These are phyloP conservation scores for Rhinogobio ventralis DNA, from an alignment of 2,797 vertebrate species.

Conservation along the genomic window DNA sequence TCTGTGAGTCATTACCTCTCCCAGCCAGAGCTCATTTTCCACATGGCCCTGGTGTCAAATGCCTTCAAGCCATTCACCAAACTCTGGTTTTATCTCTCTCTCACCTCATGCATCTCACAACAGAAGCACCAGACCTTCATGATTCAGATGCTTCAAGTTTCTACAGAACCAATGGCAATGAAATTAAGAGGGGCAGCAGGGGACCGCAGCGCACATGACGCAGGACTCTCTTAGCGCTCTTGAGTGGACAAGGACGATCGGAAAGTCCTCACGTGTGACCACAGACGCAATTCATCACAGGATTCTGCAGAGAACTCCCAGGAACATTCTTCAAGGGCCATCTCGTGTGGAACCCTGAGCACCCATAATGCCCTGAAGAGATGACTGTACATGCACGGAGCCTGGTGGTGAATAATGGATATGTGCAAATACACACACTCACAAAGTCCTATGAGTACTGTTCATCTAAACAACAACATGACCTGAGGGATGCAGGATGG, in stretches of 20 bases:
- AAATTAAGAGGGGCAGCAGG: constrained; percentile 20
- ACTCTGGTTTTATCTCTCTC: constrained; percentile 18
- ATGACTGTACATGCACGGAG: constrained; percentile 48
- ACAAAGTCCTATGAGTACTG: neutral
- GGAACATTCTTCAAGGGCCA: constrained; percentile 23
- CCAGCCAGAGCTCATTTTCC: constrained; percentile 59
- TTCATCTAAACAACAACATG: neutral
- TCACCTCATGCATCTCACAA: neutral
- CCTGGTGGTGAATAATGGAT: constrained; percentile 31
- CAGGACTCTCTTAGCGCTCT: neutral
- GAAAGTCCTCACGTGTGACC: constrained; percentile 6
- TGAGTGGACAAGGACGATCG: constrained; percentile 11
- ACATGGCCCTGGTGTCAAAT: constrained; percentile 57
- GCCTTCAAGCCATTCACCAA: constrained; percentile 37
- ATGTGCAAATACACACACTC: constrained; percentile 33
- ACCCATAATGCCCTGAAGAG: constrained; percentile 56
- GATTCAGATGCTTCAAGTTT: constrained; percentile 3
- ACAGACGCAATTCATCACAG: neutral
- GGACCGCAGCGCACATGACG: neutral
- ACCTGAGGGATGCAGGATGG: neutral
- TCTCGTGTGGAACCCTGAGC: constrained; percentile 15
- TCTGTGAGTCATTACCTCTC: constrained; percentile 63
- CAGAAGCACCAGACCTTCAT: constrained; percentile 7
- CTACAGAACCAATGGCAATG: constrained; percentile 3
- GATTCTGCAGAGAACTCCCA: constrained; percentile 2